A percentile compares a stretch with the other conserved stretches of the same genome.
Evolutionary conservation across 2,888 invertebrate genomes (phyloP).

Genomic region (Zelleria hepariella): DNA sequence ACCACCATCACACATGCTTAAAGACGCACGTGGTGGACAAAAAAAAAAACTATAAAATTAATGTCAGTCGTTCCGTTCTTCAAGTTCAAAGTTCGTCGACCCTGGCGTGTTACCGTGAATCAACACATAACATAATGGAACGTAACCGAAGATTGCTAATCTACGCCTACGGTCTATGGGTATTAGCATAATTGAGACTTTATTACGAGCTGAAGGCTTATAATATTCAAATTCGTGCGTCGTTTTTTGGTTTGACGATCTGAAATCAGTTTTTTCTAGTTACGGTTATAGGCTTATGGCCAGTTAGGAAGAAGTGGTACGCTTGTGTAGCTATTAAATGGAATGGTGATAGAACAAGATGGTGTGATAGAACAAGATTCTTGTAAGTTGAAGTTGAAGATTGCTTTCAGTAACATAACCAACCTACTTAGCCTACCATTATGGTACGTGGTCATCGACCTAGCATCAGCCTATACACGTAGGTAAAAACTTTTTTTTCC

Average conservation of each 20-base stretch:
- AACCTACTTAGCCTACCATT: too few relatives aligned
- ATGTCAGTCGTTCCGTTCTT: neutral
- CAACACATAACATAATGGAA: constrained; percentile 12
- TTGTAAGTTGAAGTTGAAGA: too few relatives aligned
- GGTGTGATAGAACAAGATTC: too few relatives aligned
- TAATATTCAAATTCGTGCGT: neutral
- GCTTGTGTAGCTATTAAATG: too few relatives aligned
- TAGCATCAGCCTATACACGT: too few relatives aligned
- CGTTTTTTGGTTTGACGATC: neutral
- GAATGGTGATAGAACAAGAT: too few relatives aligned
- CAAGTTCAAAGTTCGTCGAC: constrained; percentile 25
- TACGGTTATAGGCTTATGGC: neutral
- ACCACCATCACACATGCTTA: too few relatives aligned
- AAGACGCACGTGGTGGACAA: too few relatives aligned
- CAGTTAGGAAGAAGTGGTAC: neutral
- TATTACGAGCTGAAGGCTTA: neutral
- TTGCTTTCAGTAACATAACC: too few relatives aligned
- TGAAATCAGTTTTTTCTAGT: neutral
- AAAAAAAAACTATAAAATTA: neutral
- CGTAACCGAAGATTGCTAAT: constrained; percentile 7
- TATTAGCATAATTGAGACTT: constrained; percentile 3
- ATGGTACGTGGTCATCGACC: too few relatives aligned
- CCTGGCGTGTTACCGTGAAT: constrained; percentile 20
- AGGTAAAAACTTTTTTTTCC: too few relatives aligned
- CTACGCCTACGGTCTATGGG: constrained; percentile 4